Evolutionary conservation across 2,888 invertebrate species (phyloP), one percentile per base, ranked within the genome.

Genomic region (Drosophila recens): DNA sequence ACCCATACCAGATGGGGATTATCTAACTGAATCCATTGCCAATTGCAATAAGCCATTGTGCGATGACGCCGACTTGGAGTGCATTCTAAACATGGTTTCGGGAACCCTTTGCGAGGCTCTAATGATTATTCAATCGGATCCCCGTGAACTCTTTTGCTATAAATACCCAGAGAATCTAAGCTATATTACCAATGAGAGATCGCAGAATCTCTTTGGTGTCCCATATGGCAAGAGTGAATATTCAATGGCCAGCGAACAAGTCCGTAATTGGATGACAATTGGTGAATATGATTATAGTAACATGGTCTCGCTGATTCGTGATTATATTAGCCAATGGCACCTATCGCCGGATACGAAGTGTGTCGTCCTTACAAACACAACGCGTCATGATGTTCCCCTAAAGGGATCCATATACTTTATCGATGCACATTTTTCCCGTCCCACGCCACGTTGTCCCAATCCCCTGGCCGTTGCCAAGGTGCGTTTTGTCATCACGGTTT

Each of bases 381-480:
- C 61, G 23, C 64, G 34, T 3, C 78, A 84, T n/a, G 48, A 78
- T 2, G 65, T 82, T 0, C 64, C 70, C 4, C n/a, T 77, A 0
- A 82, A 83, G 56, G 92, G 89, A 4, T 65, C 58, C 2, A 85
- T 80, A 33, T 80, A 85, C 62, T 90, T 80, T 67, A 79, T 90
- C 13, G 91, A 91, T 62, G 92, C 89, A 0, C 82, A 89, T 45
- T 92, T 92, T 59, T 92, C 92, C 4, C 84, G 87, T 4, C 91
- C 91, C 9, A 91, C 90, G 9, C 78, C 79, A 6, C 74, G 75
- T 17, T 91, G 91, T 42, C 92, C 91, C 3, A 92, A 92, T 74
- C 91, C 91, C 0, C 58, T 91, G 69, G 90, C 91, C 5, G 90
- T 91, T 30, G 91, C 92, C 42, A 90, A 86, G 62, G 91, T 90